Conservation (phyloP, 2,888 invertebrate species). For the Chrysolina haemoptera region DNA sequence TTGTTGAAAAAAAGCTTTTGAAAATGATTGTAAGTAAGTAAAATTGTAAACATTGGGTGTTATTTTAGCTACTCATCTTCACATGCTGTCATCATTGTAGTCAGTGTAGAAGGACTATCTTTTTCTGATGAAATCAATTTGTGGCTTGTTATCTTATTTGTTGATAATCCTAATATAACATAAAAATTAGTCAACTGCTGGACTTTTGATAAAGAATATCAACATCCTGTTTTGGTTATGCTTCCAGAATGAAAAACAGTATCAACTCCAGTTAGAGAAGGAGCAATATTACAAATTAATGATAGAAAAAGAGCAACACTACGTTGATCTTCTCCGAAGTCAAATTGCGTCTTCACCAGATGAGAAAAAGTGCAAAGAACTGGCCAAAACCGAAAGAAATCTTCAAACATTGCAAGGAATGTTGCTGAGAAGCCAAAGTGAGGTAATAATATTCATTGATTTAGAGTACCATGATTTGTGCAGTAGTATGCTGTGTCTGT, state of each 20-base stretch:
- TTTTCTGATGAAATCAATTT: too few relatives aligned
- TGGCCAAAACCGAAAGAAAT: slow-evolving; percentile 75
- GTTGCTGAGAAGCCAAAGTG: slow-evolving; percentile 66
- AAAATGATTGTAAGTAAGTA: too few relatives aligned
- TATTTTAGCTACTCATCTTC: too few relatives aligned
- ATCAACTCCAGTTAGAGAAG: slow-evolving; percentile 87
- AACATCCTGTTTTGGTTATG: slow-evolving; percentile 11
- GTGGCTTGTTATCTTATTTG: too few relatives aligned
- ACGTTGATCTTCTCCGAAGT: slow-evolving; percentile 84
- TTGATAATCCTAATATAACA: too few relatives aligned
- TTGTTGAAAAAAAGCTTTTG: too few relatives aligned
- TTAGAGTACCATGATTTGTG: not conserved
- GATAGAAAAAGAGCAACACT: slow-evolving; percentile 89
- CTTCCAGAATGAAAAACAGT: slow-evolving; percentile 86
- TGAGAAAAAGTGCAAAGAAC: slow-evolving; percentile 71
- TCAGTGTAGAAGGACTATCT: too few relatives aligned
- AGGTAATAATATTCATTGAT: slow-evolving; percentile 54
- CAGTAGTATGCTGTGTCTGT: slow-evolving; percentile 48
- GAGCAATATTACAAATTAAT: slow-evolving; percentile 90
- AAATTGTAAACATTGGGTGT: too few relatives aligned
- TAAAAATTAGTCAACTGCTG: too few relatives aligned
- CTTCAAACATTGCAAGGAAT: slow-evolving; percentile 76
- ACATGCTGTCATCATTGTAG: too few relatives aligned
- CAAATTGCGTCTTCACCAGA: slow-evolving; percentile 73
- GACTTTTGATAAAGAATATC: not conserved